Base-by-base conservation (phyloP, 2,113 vertebrate species). In the Monarcha castaneiventris region DNA sequence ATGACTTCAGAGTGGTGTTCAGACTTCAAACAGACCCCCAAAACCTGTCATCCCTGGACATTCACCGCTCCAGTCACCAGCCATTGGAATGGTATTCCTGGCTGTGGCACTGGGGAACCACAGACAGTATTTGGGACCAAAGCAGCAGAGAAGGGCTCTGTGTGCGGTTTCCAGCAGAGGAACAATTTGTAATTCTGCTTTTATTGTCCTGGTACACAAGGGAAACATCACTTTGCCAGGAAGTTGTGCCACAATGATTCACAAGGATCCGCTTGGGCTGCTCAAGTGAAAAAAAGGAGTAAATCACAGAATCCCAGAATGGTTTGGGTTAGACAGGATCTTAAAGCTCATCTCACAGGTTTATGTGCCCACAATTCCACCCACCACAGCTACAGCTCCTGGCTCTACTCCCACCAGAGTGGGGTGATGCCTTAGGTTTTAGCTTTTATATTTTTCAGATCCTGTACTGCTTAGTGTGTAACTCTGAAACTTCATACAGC, bases 1-100 rank as follows among this genome's bases (percentile, higher is more conserved):
- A 13, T 10, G 35, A 52, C 55, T 79, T 44, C 10, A 75, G 64
- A 46, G 5, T 25, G 41, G 15, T 32, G 16, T 10, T 35, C 21
- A 46, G 59, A 9, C 77, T 41, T 43, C 14, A 56, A 64, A 39
- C 0, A 68, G 32, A 52, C 13, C 23, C 54, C 51, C 54, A 22
- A 7, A 55, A 58, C 8, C 19, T 9, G 1, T 51, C 32, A 8
- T 13, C 20, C 48, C 37, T 11, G 2, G 8, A 5, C 74, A 30
- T 5, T 15, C 55, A 17, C 32, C 0, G 0, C 23, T 68, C 52
- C 66, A n/a, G 41, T 22, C 52, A 25, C 35, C 71, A 35, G 56
- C 52, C 71, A 3, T 2, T 44, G 69, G 13, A 14, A 16, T 39
- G 10, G 26, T 9, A 4, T 10, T 26, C 12, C 2, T 21, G 32